A percentile compares a stretch with the other conserved stretches of the same genome.
Evolutionary conservation across 2,797 vertebrate species (phyloP).

Genomic region (Corythornis leucogaster): DNA sequence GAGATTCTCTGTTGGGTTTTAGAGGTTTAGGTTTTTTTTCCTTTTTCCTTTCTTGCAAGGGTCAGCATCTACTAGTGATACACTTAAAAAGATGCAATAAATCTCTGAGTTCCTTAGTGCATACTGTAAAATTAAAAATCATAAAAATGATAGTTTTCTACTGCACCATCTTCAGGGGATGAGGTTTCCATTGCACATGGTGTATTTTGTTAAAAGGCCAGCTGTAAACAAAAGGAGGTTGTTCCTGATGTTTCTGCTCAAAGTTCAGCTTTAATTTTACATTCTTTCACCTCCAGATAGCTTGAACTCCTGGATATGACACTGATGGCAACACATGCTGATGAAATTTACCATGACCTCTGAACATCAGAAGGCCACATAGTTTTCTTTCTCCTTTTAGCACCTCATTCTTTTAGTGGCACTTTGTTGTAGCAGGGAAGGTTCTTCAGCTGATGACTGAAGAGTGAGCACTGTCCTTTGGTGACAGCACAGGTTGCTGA

Average conservation of each 20-base stretch:
- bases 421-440: neutral
- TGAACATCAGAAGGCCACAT: neutral
- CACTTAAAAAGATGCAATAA: neutral
- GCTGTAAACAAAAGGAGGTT: neutral
- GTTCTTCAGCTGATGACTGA: neutral
- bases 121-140: neutral
- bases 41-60: neutral
- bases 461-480: neutral
- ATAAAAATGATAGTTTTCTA: neutral
- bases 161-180: neutral
- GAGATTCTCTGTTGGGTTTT: neutral
- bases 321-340: neutral
- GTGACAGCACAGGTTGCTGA: neutral
- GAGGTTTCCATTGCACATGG: neutral
- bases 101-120: neutral
- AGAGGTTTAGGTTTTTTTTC: neutral
- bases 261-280: constrained; percentile 26
- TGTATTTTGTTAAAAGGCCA: neutral
- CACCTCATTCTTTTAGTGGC: neutral
- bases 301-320: neutral
- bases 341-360: neutral
- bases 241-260: neutral
- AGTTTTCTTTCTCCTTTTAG: neutral
- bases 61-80: neutral
- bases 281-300: neutral